Evolutionary conservation across 2,888 invertebrate species (phyloP), one percentile per base, ranked within the genome.

Genomic region (Ditula angustiorana): DNA sequence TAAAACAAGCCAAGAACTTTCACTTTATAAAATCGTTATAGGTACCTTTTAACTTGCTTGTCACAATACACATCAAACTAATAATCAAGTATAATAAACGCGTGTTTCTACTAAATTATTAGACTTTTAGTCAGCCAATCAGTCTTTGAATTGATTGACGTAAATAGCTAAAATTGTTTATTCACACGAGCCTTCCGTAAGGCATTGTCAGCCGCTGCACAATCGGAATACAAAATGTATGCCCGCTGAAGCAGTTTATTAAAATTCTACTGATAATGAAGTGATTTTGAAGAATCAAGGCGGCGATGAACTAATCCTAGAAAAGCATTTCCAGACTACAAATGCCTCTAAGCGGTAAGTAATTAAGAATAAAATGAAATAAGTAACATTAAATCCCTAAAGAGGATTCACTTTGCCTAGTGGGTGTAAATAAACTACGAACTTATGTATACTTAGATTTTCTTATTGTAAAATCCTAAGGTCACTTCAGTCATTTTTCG

Each of bases 121-220:
- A 26, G 26, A 26, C 5, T 5, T 26, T 3, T 26, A 5, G 26
- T 26, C 26, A 26, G 5, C 26, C 26, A 3, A 26, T 26, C 26
- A 3, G 26, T 5, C 26, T 26, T 26, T 26, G 26, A 37, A 37
- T 37, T 16, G 5, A 5, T 16, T 16, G 28, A 28, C 28, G 49
- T 21, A 21, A 52, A 33, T 33, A 52, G 19, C 5, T 33, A 21
- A 50, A 52, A 11, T 52, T 8, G 21, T 52, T 52, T 30, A 52
- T 21, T 52, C 21, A 50, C n/a, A 7, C 11, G 28, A 37, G 2
- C 33, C 19, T 11, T 13, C 30, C 33, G 52, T 30, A 52, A 33
- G n/a, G 11, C 26, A 16, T 28, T 16, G 7, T 33, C 5, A 16
- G 10, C 2, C 49, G 26, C 28, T 16, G 28, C 0, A 21, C 19